Conservation (phyloP, 2,113 vertebrate genomes). For the Prunella himalayana region DNA sequence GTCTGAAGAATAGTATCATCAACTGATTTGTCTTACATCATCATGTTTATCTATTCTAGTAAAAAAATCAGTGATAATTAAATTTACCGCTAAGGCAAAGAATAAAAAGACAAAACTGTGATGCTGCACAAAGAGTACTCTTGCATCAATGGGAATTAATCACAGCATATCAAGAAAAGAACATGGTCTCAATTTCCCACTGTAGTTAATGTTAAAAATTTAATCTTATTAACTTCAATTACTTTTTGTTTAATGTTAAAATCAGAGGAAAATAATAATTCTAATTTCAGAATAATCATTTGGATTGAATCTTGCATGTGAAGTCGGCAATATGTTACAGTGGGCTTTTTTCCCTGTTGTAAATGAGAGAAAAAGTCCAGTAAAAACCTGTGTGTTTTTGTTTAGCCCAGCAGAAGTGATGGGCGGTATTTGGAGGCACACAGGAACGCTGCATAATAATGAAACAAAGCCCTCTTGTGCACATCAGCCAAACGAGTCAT, state of each 20-base stretch:
- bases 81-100: not conserved
- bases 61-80: constrained; percentile 38
- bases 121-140: not conserved
- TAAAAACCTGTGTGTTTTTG: not conserved
- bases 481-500: not conserved
- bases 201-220: not conserved
- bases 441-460: not conserved
- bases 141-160: constrained; percentile 1
- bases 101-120: not conserved
- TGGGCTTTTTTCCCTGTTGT: not conserved
- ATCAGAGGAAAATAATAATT: not conserved
- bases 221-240: not conserved
- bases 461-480: not conserved
- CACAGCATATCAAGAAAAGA: not conserved
- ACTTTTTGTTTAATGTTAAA: not conserved
- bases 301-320: not conserved
- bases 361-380: not conserved
- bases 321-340: not conserved
- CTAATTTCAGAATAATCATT: not conserved
- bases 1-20: not conserved
- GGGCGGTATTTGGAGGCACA: not conserved
- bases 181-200: not conserved
- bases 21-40: not conserved
- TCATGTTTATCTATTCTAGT: constrained; percentile 15
- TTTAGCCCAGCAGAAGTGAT: not conserved